A percentile compares a stretch with the other conserved stretches of the same genome.
These are phyloP conservation scores for Andrena haemorrhoa DNA, from an alignment of 2,888 invertebrate species.

Conservation along the genomic window DNA sequence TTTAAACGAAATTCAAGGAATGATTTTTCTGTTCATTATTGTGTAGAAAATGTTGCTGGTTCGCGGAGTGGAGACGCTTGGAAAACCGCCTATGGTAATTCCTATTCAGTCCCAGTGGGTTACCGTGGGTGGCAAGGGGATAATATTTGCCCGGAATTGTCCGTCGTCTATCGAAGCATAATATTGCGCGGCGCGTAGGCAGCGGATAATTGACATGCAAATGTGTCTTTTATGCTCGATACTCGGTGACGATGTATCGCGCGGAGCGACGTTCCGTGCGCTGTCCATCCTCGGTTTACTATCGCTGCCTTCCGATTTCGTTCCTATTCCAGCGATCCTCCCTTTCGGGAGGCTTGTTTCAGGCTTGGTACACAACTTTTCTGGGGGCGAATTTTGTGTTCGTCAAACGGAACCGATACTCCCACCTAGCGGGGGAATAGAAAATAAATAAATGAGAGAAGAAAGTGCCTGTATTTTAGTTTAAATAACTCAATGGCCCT, in stretches of 20 bases:
- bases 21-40: neutral
- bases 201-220: conserved; percentile 71
- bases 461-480: too few relatives aligned
- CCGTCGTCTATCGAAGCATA: conserved; percentile 53
- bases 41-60: neutral
- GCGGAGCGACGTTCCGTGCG: conserved; percentile 8
- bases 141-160: conserved; percentile 53
- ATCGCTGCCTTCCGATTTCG: neutral
- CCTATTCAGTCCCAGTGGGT: conserved; percentile 10
- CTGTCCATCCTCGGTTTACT: neutral
- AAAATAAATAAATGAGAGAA: too few relatives aligned
- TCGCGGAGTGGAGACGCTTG: neutral
- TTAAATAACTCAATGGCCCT: too few relatives aligned
- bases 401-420: too few relatives aligned
- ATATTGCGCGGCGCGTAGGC: conserved; percentile 66
- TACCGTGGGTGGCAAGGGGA: conserved; percentile 57
- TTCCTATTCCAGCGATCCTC: too few relatives aligned
- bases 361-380: neutral
- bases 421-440: too few relatives aligned
- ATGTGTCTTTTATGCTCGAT: conserved; percentile 60
- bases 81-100: conserved; percentile 1
- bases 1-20: neutral
- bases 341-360: neutral
- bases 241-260: conserved; percentile 26
- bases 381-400: too few relatives aligned